Evolutionary conservation across 2,113 vertebrate species (phyloP).

Genomic region (Myrmecophaga tridactyla): DNA sequence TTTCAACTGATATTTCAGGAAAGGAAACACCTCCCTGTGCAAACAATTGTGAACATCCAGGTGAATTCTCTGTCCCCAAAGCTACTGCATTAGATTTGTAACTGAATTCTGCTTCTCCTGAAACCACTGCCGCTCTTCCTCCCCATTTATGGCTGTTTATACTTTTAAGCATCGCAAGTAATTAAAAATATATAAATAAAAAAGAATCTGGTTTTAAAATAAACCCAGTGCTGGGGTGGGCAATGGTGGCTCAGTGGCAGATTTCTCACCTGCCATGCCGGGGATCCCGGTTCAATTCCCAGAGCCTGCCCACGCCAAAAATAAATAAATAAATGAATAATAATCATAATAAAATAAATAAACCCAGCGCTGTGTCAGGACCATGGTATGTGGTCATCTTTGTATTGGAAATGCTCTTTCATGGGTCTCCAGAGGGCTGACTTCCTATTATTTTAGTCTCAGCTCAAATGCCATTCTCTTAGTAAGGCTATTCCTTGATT

Average conservation of each 20-base stretch:
- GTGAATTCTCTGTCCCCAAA: rapidly evolving
- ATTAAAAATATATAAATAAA: rapidly evolving
- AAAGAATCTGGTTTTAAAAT: too few relatives aligned
- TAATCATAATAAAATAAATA: too few relatives aligned
- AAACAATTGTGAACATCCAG: not conserved
- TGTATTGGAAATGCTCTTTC: rapidly evolving
- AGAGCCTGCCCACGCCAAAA: too few relatives aligned
- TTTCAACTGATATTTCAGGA: not conserved
- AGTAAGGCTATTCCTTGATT: too few relatives aligned
- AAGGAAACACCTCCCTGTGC: not conserved
- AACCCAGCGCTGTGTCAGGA: rapidly evolving
- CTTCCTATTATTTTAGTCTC: not conserved
- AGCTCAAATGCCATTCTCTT: not conserved
- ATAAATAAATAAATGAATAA: too few relatives aligned
- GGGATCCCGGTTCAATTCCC: too few relatives aligned
- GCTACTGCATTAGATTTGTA: rapidly evolving
- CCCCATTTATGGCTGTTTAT: rapidly evolving
- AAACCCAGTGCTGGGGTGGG: too few relatives aligned
- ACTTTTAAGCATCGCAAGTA: rapidly evolving
- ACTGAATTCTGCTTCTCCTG: not conserved
- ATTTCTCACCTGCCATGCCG: too few relatives aligned
- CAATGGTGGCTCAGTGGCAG: too few relatives aligned
- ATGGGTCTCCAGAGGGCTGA: rapidly evolving
- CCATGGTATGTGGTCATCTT: rapidly evolving
- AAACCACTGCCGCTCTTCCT: rapidly evolving